Percentiles rank a stretch among this genome's conserved stretches.
These are phyloP conservation scores for Jordanella pulchra DNA, from an alignment of 2,797 vertebrate species.

Conservation along the genomic window DNA sequence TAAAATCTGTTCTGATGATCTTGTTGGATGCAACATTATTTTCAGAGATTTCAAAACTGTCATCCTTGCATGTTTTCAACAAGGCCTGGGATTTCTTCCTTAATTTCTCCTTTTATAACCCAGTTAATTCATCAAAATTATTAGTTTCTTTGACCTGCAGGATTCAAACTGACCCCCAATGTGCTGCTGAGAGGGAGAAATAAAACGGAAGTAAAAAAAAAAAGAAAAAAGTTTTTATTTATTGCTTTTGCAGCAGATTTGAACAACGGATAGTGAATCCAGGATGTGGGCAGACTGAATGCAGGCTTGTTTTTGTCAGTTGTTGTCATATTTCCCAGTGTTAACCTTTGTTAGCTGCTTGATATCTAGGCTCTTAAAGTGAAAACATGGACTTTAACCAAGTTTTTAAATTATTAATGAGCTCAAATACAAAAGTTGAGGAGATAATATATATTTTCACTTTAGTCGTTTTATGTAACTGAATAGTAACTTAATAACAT, in stretches of 20 bases:
- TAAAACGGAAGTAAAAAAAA: constrained; percentile 9
- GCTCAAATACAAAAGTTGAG: not conserved
- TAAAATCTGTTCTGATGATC: too few species aligned
- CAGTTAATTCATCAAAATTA: constrained; percentile 7
- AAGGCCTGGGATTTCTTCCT: constrained; percentile 15
- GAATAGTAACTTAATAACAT: too few species aligned
- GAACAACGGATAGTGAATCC: constrained; percentile 41
- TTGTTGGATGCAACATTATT: not conserved
- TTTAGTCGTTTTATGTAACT: too few species aligned
- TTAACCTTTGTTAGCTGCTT: constrained; percentile 39
- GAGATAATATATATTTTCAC: not conserved
- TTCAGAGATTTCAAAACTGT: constrained; percentile 8
- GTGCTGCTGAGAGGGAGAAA: constrained; percentile 19
- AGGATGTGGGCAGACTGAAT: constrained; percentile 44
- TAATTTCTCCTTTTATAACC: constrained; percentile 7
- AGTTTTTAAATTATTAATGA: not conserved
- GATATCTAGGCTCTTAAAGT: constrained; percentile 17
- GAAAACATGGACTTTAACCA: constrained; percentile 17
- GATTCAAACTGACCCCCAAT: constrained; percentile 22
- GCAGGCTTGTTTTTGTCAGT: constrained; percentile 17
- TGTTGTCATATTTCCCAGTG: constrained; percentile 32
- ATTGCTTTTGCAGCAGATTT: constrained; percentile 30
- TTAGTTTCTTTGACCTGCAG: constrained; percentile 42
- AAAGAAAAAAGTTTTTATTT: constrained; percentile 34
- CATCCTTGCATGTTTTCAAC: constrained; percentile 30